A percentile compares a stretch with the other conserved stretches of the same genome.
Evolutionary conservation across 2,888 invertebrate genomes (phyloP).

Genomic region (Monochamus alternatus): DNA sequence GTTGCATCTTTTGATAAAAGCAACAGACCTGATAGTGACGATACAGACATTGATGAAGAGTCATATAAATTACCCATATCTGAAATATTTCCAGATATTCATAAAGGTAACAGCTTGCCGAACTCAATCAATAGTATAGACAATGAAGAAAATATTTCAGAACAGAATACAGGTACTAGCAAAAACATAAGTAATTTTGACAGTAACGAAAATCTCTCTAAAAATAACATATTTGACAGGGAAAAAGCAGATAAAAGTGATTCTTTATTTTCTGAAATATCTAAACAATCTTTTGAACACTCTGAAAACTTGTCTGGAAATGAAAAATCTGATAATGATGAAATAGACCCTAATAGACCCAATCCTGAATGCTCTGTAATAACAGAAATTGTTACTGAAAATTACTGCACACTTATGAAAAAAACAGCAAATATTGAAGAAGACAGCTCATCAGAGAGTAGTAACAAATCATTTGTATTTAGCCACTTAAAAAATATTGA

Average conservation of each 20-base stretch:
- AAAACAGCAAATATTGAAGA: background rate
- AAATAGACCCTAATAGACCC: background rate
- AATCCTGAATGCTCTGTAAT: background rate
- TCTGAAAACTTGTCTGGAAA: background rate
- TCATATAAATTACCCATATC: background rate
- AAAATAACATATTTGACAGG: too few relatives aligned
- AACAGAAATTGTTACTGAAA: background rate
- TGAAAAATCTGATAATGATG: background rate
- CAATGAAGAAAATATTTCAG: background rate
- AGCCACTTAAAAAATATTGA: slow-evolving; percentile 27
- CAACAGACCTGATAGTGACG: background rate
- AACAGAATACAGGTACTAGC: background rate
- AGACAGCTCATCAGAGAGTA: slow-evolving; percentile 6
- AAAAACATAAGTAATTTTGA: too few relatives aligned
- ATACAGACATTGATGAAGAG: background rate
- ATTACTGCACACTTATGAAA: background rate
- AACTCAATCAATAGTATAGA: background rate
- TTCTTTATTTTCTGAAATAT: background rate
- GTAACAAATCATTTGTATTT: slow-evolving; percentile 43
- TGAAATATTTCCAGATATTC: background rate
- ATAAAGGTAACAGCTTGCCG: too few relatives aligned
- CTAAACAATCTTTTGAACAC: background rate
- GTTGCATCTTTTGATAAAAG: background rate
- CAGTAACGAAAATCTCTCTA: background rate
- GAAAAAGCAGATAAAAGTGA: background rate